Base-by-base conservation (phyloP, 2,113 vertebrate species). In the Illadopsis cleaveri region DNA sequence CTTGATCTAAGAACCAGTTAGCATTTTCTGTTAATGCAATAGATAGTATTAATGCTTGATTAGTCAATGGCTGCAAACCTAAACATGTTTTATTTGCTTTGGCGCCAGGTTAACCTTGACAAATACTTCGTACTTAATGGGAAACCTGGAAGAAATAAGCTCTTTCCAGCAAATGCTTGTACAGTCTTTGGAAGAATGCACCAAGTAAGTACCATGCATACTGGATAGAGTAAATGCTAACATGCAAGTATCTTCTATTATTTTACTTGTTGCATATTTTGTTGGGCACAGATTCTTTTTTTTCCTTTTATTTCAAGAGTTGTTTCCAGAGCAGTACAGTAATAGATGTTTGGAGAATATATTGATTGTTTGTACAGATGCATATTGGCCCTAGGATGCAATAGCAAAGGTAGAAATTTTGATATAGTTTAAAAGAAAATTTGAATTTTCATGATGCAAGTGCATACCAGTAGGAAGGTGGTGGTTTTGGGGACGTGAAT, bases 141-240 rank as follows among this genome's bases (percentile, higher is more conserved):
- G 99, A 50, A 99, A 99, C 91, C 98, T 99, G 44, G 99, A 99
- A 93, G 99, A 99, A 95, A 99, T 99, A 96, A 98, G 98, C 96
- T 98, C 99, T 96, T 99, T 99, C 97, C 99, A 99, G 97, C 99
- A 99, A 97, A 98, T 99, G 98, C 99, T 99, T 53, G 99, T 99
- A 92, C 99, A 99, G 96, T 99, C 99, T 65, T 97, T 99, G 97
- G 99, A 99, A 97, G 99, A 99, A 93, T 99, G 99, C 97, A 99
- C 99, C 96, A 99, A 99, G 99, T 99, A 92, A 98, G 99, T 99
- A 95, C 20, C 60, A 33, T 19, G 16, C n/a, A 40, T 68, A 25
- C 8, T 12, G 35, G 35, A 58, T 54, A 30, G 24, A 42, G 60
- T 30, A 42, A 75, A 56, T 86, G 71, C n/a, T 69, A 33, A 42